Base-by-base conservation (phyloP, 2,113 vertebrate genomes). In the Ondatra zibethicus region DNA sequence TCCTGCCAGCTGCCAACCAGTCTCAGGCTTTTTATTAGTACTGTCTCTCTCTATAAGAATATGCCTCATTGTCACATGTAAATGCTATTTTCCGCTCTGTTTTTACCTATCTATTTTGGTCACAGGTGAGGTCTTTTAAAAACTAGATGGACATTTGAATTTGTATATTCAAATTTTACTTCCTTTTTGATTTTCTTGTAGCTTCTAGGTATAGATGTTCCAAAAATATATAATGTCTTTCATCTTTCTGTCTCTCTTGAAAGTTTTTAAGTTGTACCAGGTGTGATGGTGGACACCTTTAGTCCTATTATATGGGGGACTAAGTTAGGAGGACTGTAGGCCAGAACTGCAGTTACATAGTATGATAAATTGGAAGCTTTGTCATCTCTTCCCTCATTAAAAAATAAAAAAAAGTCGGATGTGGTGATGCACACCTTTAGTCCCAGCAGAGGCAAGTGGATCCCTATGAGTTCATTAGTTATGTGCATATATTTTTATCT, bases 121-220 rank as follows among this genome's bases (percentile, higher is more conserved):
- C 95, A 66, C 31, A 91, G 85, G 25, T 77, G 61, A 76, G 58
- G 5, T 76, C 31, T 88, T 93, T 96, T n/a, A n/a, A 85, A 97
- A 96, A 95, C 58, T 96, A 89, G 65, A 3, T 81, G 63, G 63
- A 72, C 3, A 4, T 91, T 95, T 95, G 78, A 72, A 39, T 89
- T 95, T 94, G 88, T 80, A 4, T 96, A 47, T 95, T 96, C 73
- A 94, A 82, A 77, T 96, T 61, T 52, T 86, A 73, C 94, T 96
- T 96, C 77, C 89, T 89, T 95, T 86, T 58, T 89, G 19, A 91
- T 89, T 89, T 88, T 65, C 63, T 63, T 96, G 33, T n/a, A 81
- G n/a, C 61, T 72, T 94, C 10, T 91, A 92, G 63, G 52, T 93
- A 89, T 55, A 88, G 65, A 94, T 91, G 42, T 95, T 95, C 85